A percentile compares a stretch with the other conserved stretches of the same genome.
Conservation (phyloP, 2,113 vertebrate species). For the Hippocampus comes region DNA sequence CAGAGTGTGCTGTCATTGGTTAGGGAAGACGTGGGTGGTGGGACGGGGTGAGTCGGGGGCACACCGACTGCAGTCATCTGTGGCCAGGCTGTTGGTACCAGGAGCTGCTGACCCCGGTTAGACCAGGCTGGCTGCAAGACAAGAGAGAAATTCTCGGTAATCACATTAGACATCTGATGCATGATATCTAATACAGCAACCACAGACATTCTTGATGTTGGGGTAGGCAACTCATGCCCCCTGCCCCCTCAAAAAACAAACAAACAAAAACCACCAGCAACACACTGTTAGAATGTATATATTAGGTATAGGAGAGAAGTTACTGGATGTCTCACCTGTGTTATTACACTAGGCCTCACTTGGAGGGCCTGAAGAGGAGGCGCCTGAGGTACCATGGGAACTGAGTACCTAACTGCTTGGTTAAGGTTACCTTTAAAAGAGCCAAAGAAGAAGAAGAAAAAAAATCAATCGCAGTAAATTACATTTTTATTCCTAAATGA, state of each 20-base stretch:
- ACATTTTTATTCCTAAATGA: not conserved
- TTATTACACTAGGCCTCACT: conserved; percentile 88
- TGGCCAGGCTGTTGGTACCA: conserved; percentile 90
- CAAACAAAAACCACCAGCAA: not conserved
- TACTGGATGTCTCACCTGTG: conserved; percentile 77
- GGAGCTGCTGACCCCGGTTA: conserved; percentile 84
- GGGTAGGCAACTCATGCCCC: not conserved
- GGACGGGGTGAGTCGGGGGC: conserved; percentile 64
- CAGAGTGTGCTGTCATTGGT: conserved; percentile 80
- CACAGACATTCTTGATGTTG: not conserved
- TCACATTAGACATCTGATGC: not conserved
- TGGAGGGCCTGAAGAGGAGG: conserved; percentile 87
- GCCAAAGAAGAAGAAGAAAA: not conserved
- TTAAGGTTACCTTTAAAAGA: conserved; percentile 73
- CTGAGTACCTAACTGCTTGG: conserved; percentile 83
- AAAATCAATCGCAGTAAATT: not conserved
- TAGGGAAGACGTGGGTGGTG: conserved; percentile 76
- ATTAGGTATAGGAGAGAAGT: not conserved
- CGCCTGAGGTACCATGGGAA: conserved; percentile 90
- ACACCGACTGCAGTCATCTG: conserved; percentile 76
- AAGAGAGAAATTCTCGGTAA: not conserved
- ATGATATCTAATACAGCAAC: not conserved
- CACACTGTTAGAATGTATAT: not conserved
- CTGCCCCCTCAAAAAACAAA: not conserved
- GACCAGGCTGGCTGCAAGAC: conserved; percentile 81